Conservation (phyloP, 2,797 vertebrate species). For the Hydrophis major region DNA sequence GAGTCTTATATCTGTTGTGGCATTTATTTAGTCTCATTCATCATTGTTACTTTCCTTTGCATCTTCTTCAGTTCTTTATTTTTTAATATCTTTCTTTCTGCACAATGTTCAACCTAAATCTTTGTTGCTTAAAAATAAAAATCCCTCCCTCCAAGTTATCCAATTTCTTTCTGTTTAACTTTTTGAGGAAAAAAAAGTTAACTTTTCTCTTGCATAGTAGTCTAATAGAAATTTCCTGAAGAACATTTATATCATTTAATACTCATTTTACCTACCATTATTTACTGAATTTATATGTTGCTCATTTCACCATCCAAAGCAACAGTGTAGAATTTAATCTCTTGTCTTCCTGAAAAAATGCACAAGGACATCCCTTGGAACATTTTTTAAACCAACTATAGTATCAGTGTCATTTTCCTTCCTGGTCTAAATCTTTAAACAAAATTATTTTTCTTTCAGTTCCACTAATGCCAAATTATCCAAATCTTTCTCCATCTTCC, state of each 20-base stretch:
- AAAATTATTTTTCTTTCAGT: too few relatives aligned
- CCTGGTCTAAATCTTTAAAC: too few relatives aligned
- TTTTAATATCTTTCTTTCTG: neutral
- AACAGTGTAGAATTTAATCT: neutral
- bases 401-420: too few relatives aligned
- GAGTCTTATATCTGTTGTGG: neutral
- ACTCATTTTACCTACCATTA: neutral
- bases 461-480: too few relatives aligned
- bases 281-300: neutral
- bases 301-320: neutral
- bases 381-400: neutral
- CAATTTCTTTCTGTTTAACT: neutral
- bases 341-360: neutral
- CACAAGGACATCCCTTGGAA: neutral
- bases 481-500: too few relatives aligned
- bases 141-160: neutral
- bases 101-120: neutral
- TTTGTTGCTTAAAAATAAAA: neutral
- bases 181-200: neutral
- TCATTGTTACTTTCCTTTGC: neutral
- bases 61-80: neutral
- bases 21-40: neutral
- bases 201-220: neutral
- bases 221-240: neutral
- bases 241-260: neutral